phyloP scores from a whole-genome alignment of 2,113 vertebrate species.

The Clarias macrocephalus region DNA sequence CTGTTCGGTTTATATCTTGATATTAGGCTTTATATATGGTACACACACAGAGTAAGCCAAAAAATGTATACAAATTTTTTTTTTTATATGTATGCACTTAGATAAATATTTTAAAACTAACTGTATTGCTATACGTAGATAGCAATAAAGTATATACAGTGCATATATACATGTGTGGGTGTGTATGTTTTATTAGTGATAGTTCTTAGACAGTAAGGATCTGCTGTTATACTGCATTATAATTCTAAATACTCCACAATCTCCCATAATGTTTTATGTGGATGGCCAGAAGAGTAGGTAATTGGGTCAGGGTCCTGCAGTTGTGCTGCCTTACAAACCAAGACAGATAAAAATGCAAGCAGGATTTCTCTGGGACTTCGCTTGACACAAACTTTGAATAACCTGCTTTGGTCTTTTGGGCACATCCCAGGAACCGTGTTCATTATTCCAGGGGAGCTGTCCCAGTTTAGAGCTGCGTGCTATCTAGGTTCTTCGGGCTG shows the following conservation, averaged over 20 bases:
- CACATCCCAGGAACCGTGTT: constrained; percentile 31
- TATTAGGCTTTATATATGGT: constrained; percentile 58
- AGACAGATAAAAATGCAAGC: constrained; percentile 27
- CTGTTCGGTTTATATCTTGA: constrained; percentile 49
- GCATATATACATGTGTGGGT: no score
- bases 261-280: constrained; percentile 3
- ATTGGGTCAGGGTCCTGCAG: constrained; percentile 19
- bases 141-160: no score
- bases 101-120: no score
- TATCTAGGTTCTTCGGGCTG: constrained; percentile 37
- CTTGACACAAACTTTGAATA: constrained; percentile 46
- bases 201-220: constrained; percentile 6
- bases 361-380: constrained; percentile 38
- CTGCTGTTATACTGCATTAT: constrained; percentile 8
- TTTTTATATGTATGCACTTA: no score
- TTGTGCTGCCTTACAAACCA: constrained; percentile 39
- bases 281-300: constrained; percentile 34
- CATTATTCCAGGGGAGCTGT: constrained; percentile 41
- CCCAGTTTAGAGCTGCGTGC: constrained; percentile 43
- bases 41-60: no score
- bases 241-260: constrained; percentile 7
- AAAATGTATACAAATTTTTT: no score
- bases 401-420: constrained; percentile 42
- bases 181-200: constrained; percentile 3
- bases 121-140: no score